Evolutionary conservation across 2,797 vertebrate species (phyloP).

Genomic region (Atherinosoma microstoma): DNA sequence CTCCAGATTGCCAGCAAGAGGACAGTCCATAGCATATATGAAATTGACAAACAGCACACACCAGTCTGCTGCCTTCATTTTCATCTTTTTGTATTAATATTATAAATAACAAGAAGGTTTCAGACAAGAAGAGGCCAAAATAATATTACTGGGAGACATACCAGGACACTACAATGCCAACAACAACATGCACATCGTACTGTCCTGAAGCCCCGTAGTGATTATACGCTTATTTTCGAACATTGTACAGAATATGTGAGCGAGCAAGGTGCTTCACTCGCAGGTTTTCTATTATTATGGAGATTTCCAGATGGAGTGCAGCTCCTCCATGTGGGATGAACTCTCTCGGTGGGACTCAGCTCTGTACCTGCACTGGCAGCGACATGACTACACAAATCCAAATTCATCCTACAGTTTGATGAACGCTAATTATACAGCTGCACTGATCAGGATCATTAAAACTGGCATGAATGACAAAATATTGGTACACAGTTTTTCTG

Average conservation of each 20-base stretch:
- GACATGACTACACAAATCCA: constrained; percentile 6
- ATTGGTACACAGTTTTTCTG: background rate
- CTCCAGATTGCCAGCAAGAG: constrained; percentile 58
- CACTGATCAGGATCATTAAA: constrained; percentile 1
- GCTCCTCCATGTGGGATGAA: constrained; percentile 40
- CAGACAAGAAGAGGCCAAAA: background rate
- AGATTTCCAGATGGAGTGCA: constrained; percentile 48
- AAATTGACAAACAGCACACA: constrained; percentile 24
- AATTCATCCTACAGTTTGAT: constrained; percentile 6
- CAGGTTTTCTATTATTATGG: constrained; percentile 38
- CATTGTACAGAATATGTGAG: background rate
- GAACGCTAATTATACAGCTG: constrained; percentile 9
- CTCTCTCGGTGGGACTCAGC: constrained; percentile 13
- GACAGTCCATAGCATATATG: constrained; percentile 33
- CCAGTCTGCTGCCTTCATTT: background rate
- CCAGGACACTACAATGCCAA: constrained; percentile 1
- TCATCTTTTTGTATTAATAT: background rate
- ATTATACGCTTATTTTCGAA: constrained; percentile 9
- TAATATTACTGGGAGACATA: background rate
- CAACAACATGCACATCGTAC: constrained; percentile 3
- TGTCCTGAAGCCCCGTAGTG: constrained; percentile 3
- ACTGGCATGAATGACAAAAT: background rate
- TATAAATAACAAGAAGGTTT: background rate
- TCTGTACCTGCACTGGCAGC: constrained; percentile 19
- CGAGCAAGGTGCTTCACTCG: constrained; percentile 9